phyloP scores from a whole-genome alignment of 2,888 invertebrate species.

The Neocrepidodera transversa region DNA sequence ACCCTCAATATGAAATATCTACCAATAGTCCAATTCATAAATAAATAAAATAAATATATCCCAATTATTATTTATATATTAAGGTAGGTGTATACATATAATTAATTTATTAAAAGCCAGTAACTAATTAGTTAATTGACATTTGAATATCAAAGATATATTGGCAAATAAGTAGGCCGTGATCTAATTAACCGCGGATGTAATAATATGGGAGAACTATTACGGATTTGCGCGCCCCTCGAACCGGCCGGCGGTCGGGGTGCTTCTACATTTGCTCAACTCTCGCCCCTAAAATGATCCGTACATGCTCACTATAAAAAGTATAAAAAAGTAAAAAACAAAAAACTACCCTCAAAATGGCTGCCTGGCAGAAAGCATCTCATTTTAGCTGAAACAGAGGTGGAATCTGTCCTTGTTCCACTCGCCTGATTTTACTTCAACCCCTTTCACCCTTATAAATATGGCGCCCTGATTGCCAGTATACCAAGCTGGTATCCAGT shows the following conservation, averaged over 20 bases:
- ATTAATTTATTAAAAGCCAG: no score
- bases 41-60: no score
- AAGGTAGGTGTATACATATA: no score
- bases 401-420: conserved; percentile 62
- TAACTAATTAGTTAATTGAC: no score
- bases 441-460: conserved; percentile 64
- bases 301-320: conserved; percentile 60
- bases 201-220: conserved; percentile 53
- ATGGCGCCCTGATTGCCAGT: conserved; percentile 64
- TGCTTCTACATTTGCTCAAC: conserved; percentile 56
- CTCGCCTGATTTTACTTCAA: conserved; percentile 62
- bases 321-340: conserved; percentile 57
- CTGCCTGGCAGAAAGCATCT: conserved; percentile 68
- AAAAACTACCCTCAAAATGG: conserved; percentile 78
- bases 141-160: no score
- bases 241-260: background rate
- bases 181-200: conserved; percentile 56
- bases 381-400: conserved; percentile 63
- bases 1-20: no score
- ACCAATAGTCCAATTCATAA: no score
- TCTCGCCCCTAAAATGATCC: conserved; percentile 60
- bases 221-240: conserved; percentile 45
- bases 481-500: conserved; percentile 59
- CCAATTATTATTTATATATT: no score
- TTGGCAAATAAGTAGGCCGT: conserved; percentile 48